Evolutionary conservation across 2,888 invertebrate genomes (phyloP), one percentile per base, ranked within the genome.

Genomic region (Octonoba sinensis): DNA sequence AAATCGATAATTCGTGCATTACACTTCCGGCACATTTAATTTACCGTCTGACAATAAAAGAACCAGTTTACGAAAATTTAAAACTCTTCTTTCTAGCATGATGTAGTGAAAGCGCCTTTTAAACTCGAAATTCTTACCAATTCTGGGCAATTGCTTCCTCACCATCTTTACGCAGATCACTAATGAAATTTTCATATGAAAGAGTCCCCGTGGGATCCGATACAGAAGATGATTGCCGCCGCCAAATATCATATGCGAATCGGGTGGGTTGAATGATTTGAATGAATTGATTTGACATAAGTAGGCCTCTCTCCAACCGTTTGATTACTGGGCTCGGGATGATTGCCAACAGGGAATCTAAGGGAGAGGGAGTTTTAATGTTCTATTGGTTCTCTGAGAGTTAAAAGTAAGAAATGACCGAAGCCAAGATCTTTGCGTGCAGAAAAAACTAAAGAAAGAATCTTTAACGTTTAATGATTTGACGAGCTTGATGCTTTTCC

Each of bases 181-280:
- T 82, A 82, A 82, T 82, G 81, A 82, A 82, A 82, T 82, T 75
- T 82, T 82, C 81, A 82, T 82, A 82, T 82, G 81, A 82, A 78
- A 82, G 74, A 71, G 70, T 64, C 64, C 59, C 64, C n/a, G 11
- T 56, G 74, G 75, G 62, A 27, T 36, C 69, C 47, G 49, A 20
- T 62, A 46, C 46, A 16, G 56, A 65, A 73, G 73, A 70, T 77
- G 54, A 73, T 73, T 81, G 64, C 73, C 64, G 22, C 12, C 56
- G 56, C 62, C 20, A 54, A 49, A 73, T 73, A 73, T 67, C 71
- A 73, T 51, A 57, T 59, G 78, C 54, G 59, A 47, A 49, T n/a
- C 49, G 59, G 44, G 44, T 72, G 60, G n/a, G 46, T 44, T 72
- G 54, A 72, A 72, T 72, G 56, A 36, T 69, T 67, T 67, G 27